phyloP scores from a whole-genome alignment of 2,797 vertebrate genomes.

The Glyptemys insculpta region DNA sequence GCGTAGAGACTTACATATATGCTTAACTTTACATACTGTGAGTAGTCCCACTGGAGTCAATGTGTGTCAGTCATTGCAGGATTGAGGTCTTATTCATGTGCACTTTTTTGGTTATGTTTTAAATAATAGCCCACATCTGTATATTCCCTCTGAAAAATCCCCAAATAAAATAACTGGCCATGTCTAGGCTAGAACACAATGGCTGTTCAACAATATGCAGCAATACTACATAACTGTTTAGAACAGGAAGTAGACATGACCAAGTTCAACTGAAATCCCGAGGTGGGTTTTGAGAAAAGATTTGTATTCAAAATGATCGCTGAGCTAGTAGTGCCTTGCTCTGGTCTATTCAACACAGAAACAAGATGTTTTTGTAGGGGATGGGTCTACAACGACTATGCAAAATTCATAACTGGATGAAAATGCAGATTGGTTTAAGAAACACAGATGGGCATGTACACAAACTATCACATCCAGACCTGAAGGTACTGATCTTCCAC shows the following conservation, averaged over 20 bases:
- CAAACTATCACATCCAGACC: fast-evolving
- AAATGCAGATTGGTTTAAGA: not conserved
- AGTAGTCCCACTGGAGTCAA: fast-evolving
- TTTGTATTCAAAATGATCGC: not conserved
- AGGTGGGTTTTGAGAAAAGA: not conserved
- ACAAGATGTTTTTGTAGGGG: not conserved
- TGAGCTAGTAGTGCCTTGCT: not conserved
- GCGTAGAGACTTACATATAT: not conserved
- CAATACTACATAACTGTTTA: not conserved
- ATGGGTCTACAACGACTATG: not conserved
- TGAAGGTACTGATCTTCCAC: not conserved
- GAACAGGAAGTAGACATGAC: not conserved
- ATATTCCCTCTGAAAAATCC: not conserved
- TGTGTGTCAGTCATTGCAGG: fast-evolving
- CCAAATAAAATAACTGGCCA: not conserved
- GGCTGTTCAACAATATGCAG: not conserved
- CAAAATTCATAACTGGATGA: not conserved
- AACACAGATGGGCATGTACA: not conserved
- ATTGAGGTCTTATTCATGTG: not conserved
- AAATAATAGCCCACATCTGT: not conserved
- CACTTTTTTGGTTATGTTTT: not conserved
- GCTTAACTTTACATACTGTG: not conserved
- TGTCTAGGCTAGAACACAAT: not conserved
- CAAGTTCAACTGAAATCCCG: not conserved
- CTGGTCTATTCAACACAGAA: not conserved